Evolutionary conservation across 64 coral and sea anemone genomes (phyloP), one percentile per base, ranked within the genome.

Genomic region (Astreopora myriophthalma): DNA sequence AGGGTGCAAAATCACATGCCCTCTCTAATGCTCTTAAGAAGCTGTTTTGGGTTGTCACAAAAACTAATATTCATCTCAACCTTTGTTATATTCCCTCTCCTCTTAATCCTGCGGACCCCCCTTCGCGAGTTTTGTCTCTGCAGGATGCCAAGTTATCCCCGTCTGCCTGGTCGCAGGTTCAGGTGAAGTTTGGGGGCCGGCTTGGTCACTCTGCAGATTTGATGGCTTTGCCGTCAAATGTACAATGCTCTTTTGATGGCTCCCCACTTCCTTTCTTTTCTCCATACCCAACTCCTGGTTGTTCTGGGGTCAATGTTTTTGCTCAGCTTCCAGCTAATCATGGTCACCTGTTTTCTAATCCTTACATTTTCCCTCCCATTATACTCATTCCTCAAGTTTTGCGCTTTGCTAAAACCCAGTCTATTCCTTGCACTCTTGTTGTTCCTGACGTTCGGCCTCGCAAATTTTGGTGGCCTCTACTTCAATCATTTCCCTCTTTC

Each of bases 161-260:
- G 3, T 22, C 12, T 25, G 19, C 37, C 36, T 93, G 84, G 91
- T 10, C 2, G 17, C 36, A 65, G 5, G 55, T 93, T 3, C 91
- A 79, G 23, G 62, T 2, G 5, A 22, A n/a, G 3, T 77, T 77
- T 89, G 87, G 87, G 12, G 87, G 73, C 9, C 33, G 23, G 17
- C n/a, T 23, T 37, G 87, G 87, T 6, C 87, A 89, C 87, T 65
- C 87, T 14, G 74, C 34, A 1, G 87, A 79, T 48, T 78, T 89
- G 73, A 89, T 89, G 73, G 73, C 73, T 40, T 36, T 89, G 4
- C 73, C 72, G 27, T 89, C 87, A 7, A 89, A 89, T 66, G 20
- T 78, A 11, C 87, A 79, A 13, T 42, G 48, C 16, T 22, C 29
- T 63, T 39, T 78, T 32, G 13, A 19, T 76, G 87, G 87, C 17